Conservation (phyloP, 2,888 invertebrate species). For the Hemithea aestivaria region DNA sequence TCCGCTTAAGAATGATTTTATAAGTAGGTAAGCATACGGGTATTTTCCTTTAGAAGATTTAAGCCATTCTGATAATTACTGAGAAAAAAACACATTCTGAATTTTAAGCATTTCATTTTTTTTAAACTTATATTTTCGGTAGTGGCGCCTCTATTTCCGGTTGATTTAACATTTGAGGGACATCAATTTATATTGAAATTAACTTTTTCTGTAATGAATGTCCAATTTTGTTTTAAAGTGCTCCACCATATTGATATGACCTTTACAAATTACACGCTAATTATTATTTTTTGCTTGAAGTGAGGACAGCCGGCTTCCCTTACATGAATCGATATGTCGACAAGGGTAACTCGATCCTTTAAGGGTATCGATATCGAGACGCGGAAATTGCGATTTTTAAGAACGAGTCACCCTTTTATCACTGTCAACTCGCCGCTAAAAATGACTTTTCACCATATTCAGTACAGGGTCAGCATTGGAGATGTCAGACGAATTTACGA, state of each 20-base stretch:
- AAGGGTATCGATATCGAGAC: constrained; percentile 38
- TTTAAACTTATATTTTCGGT: too few relatives aligned
- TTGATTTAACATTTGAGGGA: too few relatives aligned
- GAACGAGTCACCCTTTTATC: constrained; percentile 38
- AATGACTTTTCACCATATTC: constrained; percentile 16
- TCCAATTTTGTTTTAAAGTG: constrained; percentile 2
- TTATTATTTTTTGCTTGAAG: constrained; percentile 24
- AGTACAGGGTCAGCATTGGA: constrained; percentile 15
- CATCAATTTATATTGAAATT: background rate
- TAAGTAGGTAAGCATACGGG: too few relatives aligned
- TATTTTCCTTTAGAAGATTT: too few relatives aligned
- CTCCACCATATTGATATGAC: constrained; percentile 12
- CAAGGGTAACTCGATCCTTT: constrained; percentile 56
- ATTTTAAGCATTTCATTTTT: too few relatives aligned
- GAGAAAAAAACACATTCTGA: too few relatives aligned
- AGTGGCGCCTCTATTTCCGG: too few relatives aligned
- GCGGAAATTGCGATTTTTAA: constrained; percentile 48
- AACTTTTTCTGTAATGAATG: background rate
- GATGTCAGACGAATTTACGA: constrained; percentile 16
- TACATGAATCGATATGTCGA: constrained; percentile 40
- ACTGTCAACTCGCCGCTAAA: constrained; percentile 24
- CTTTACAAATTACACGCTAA: constrained; percentile 17
- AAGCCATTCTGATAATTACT: too few relatives aligned
- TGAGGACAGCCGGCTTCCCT: constrained; percentile 47
- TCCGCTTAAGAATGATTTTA: too few relatives aligned